These are phyloP conservation scores for Amazona guildingii DNA, from an alignment of 2,113 vertebrate genomes.

Conservation along the genomic window DNA sequence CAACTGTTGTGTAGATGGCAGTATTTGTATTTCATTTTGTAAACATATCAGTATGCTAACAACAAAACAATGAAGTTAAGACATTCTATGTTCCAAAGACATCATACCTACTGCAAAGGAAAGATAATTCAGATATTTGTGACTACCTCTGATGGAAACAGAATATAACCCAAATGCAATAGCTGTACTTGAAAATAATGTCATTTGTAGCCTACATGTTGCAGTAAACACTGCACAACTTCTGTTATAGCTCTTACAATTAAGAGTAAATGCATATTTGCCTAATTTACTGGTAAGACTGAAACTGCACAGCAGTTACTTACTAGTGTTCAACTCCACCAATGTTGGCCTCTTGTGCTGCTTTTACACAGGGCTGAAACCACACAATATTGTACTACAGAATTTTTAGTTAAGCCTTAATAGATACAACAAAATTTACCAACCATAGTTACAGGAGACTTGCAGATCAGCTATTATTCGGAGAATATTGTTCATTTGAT, in stretches of 20 bases:
- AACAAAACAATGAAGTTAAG: neutral
- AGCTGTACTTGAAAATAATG: neutral
- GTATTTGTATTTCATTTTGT: neutral
- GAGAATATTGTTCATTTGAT: conserved; percentile 97
- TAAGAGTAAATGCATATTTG: neutral
- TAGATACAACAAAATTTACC: conserved; percentile 30
- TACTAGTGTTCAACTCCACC: neutral
- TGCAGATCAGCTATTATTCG: conserved; percentile 93
- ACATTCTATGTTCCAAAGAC: neutral
- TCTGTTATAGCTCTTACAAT: neutral
- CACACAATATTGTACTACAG: neutral
- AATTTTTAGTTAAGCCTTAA: neutral
- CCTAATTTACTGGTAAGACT: neutral
- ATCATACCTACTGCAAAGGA: neutral
- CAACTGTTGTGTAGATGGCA: neutral
- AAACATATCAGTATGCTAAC: neutral
- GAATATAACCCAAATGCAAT: neutral
- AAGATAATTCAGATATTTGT: neutral
- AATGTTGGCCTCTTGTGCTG: neutral
- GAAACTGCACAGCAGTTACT: neutral
- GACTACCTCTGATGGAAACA: neutral
- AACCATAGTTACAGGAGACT: conserved; percentile 93
- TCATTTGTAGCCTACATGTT: neutral
- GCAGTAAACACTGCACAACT: neutral
- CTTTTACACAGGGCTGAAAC: neutral